Evolutionary conservation across 2,113 vertebrate genomes (phyloP).

Genomic region (Oophaga pumilio): DNA sequence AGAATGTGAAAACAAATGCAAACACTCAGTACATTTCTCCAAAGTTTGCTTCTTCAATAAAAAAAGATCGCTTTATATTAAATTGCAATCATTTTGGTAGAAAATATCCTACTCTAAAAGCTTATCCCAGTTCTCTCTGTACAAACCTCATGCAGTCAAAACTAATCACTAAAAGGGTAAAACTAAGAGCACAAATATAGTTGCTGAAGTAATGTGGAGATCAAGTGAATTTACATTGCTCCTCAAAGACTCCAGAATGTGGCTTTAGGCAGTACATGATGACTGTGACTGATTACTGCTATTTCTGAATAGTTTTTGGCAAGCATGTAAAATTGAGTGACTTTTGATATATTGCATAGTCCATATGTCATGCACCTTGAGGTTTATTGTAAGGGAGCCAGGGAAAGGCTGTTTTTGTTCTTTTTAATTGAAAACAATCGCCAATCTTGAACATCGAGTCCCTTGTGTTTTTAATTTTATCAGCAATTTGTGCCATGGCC

Average conservation of each 20-base stretch:
- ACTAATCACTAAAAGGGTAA: conserved; percentile 17
- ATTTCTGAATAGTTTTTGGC: conserved; percentile 7
- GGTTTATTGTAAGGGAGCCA: not conserved
- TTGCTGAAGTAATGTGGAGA: conserved; percentile 22
- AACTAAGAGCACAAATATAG: conserved; percentile 33
- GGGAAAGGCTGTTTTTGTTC: not conserved
- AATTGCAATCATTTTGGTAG: not conserved
- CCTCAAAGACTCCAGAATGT: conserved; percentile 16
- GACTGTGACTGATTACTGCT: conserved; percentile 41
- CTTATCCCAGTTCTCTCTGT: not conserved
- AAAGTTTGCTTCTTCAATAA: conserved; percentile 6
- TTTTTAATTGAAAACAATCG: not conserved
- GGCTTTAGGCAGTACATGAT: conserved; percentile 36
- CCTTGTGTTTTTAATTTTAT: not conserved
- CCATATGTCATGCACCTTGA: conserved; percentile 15
- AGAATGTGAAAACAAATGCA: conserved; percentile 9
- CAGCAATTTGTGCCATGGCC: not conserved
- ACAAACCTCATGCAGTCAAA: not conserved
- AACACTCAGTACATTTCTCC: not conserved
- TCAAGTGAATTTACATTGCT: conserved; percentile 45
- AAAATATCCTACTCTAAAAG: not conserved
- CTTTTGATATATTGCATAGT: not conserved
- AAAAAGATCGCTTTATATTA: conserved; percentile 1
- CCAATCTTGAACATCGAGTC: not conserved
- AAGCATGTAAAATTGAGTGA: conserved; percentile 2